Evolutionary conservation across 2,113 vertebrate species (phyloP).

Genomic region (Varanus salvator): DNA sequence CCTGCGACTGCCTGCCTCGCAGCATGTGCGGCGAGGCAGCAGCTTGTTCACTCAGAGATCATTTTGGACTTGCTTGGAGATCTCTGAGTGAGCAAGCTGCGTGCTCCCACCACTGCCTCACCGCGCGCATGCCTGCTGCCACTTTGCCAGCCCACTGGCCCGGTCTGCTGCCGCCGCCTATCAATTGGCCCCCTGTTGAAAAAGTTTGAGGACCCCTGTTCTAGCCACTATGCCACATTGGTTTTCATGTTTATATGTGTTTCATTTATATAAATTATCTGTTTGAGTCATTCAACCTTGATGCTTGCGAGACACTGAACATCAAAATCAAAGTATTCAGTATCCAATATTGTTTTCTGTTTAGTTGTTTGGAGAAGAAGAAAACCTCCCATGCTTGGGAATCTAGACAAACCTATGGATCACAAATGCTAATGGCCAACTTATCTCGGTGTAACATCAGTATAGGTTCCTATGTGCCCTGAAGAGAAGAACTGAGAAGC

Average conservation of each 20-base stretch:
- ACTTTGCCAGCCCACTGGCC: no score
- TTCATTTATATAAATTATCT: background rate
- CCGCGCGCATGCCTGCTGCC: no score
- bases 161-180: no score
- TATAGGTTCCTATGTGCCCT: background rate
- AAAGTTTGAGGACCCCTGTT: no score
- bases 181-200: no score
- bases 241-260: background rate
- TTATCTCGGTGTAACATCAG: background rate
- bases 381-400: background rate
- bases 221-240: no score
- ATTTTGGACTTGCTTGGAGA: no score
- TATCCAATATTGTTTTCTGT: background rate
- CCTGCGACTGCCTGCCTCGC: no score
- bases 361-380: background rate
- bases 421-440: background rate
- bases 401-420: background rate
- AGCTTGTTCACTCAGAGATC: no score
- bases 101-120: no score
- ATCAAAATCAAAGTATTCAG: background rate
- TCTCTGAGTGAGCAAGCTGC: no score
- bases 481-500: background rate
- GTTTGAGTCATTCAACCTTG: background rate
- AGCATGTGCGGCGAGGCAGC: no score
- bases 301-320: background rate